Percentiles rank a stretch among this genome's conserved stretches.
Evolutionary conservation across 2,888 invertebrate species (phyloP).

Genomic region (Rhopalosiphum nymphaeae): DNA sequence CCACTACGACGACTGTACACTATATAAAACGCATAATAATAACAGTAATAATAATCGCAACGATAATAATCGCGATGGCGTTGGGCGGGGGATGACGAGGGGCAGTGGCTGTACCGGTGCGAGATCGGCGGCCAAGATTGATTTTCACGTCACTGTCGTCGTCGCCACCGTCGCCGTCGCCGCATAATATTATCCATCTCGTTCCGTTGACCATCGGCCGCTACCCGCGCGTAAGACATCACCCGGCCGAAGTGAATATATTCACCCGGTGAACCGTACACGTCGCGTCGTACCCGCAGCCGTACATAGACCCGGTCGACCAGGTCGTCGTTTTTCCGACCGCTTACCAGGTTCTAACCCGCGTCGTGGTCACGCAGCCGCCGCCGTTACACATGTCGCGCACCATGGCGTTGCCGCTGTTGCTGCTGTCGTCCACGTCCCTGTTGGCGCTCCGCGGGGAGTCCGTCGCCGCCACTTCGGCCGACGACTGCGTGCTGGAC

Average conservation of each 20-base stretch:
- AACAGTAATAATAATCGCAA: neutral
- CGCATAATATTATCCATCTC: neutral
- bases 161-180: neutral
- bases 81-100: neutral
- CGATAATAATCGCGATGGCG: neutral
- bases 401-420: neutral
- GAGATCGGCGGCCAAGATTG: neutral
- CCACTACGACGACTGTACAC: neutral
- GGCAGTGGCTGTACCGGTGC: neutral
- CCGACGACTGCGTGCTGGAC: conserved; percentile 73
- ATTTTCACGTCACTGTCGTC: conserved; percentile 34
- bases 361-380: neutral
- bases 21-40: neutral
- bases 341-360: neutral
- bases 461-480: conserved; percentile 71
- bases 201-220: neutral
- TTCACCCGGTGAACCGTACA: too few relatives aligned
- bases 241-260: too few relatives aligned
- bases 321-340: neutral
- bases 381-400: neutral
- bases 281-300: neutral
- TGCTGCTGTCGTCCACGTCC: neutral
- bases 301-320: neutral
- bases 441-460: neutral
- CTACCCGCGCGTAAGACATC: neutral